Conservation (phyloP, 2,888 invertebrate genomes). For the Chironomus riparius region DNA sequence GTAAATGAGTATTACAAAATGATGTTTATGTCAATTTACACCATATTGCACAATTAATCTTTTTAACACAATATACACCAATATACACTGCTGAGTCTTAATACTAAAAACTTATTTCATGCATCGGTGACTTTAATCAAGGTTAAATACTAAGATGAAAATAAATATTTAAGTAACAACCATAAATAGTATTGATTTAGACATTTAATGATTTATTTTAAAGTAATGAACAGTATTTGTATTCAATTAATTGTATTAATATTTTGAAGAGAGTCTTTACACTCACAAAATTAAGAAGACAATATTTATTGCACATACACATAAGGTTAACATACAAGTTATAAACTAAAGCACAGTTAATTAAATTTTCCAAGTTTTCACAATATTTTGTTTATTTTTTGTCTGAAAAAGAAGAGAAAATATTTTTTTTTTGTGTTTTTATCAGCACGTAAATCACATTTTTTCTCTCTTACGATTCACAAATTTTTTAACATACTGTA, state of each 20-base stretch:
- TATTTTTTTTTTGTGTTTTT: not conserved
- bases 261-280: no score
- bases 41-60: slow-evolving; percentile 6
- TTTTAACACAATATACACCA: not conserved
- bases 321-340: no score
- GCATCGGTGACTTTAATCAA: slow-evolving; percentile 4
- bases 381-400: not conserved
- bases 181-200: no score
- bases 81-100: not conserved
- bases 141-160: not conserved
- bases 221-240: no score
- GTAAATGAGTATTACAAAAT: not conserved
- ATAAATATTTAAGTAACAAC: not conserved
- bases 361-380: not conserved
- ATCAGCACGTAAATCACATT: slow-evolving; percentile 3
- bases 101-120: not conserved
- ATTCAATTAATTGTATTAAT: no score
- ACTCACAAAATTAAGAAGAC: no score
- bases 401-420: not conserved
- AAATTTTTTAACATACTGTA: slow-evolving; percentile 4
- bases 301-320: no score
- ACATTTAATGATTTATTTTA: not conserved
- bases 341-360: not conserved
- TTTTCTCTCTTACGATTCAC: slow-evolving; percentile 3
- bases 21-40: not conserved